phyloP scores from a whole-genome alignment of 1,140 invertebrate genomes.

The Cheumatopsyche charites region DNA sequence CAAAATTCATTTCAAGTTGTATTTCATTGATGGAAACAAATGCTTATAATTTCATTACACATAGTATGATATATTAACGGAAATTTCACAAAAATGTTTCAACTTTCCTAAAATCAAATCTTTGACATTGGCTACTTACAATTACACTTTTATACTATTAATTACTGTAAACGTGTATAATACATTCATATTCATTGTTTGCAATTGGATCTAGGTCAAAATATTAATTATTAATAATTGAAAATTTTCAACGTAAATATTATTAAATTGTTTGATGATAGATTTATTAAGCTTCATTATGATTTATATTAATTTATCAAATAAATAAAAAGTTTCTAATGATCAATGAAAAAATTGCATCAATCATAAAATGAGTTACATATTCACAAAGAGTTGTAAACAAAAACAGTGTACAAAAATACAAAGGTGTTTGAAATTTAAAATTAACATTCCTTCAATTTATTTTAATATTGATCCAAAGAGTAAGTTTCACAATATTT shows the following conservation, averaged over 20 bases:
- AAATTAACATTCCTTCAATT: not conserved
- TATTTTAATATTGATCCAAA: not conserved
- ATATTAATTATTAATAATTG: too few species aligned
- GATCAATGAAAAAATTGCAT: too few species aligned
- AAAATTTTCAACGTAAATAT: too few species aligned
- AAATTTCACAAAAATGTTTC: conserved; percentile 30
- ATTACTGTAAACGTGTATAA: conserved; percentile 35
- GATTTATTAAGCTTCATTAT: too few species aligned
- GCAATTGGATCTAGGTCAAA: not conserved
- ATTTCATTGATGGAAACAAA: conserved; percentile 38
- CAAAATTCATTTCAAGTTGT: conserved; percentile 17
- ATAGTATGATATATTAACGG: conserved; percentile 34
- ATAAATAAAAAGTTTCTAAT: too few species aligned
- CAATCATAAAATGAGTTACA: too few species aligned
- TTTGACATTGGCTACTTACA: conserved; percentile 34
- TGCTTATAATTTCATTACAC: conserved; percentile 28
- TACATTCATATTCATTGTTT: conserved; percentile 23
- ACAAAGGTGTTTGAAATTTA: not conserved
- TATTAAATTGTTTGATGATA: too few species aligned
- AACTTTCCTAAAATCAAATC: conserved; percentile 9
- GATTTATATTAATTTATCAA: too few species aligned
- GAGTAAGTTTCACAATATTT: not conserved
- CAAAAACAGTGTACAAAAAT: conserved; percentile 10
- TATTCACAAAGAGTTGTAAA: too few species aligned
- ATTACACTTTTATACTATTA: conserved; percentile 33